These are phyloP conservation scores for Orcinus orca DNA, from an alignment of 2,113 vertebrate genomes.

Conservation along the genomic window DNA sequence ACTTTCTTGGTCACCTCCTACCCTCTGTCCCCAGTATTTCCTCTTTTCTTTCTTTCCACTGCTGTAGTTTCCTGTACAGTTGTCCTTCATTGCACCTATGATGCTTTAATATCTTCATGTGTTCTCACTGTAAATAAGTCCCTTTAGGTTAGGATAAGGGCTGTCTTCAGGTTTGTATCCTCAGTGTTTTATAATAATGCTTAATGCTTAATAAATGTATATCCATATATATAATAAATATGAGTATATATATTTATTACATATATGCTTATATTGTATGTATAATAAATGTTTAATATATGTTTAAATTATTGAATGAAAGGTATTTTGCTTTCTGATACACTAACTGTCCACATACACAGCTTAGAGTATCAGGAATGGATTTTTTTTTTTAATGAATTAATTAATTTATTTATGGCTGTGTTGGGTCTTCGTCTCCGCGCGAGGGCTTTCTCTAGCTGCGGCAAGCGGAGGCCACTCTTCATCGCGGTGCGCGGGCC, in stretches of 20 bases:
- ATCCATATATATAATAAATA: not conserved
- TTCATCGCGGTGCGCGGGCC: too few species aligned
- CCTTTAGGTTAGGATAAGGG: not conserved
- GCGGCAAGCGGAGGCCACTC: too few species aligned
- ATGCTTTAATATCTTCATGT: not conserved
- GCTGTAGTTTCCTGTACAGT: not conserved
- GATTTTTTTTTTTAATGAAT: not conserved
- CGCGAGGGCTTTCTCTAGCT: too few species aligned
- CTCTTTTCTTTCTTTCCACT: not conserved
- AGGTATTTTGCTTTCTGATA: not conserved
- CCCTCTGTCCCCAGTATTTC: not conserved
- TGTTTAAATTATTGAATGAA: slow-evolving; percentile 5
- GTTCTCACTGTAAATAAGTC: not conserved
- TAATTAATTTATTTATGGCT: too few species aligned
- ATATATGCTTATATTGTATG: not conserved
- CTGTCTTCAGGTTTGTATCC: not conserved
- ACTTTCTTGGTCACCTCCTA: not conserved
- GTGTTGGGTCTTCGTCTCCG: too few species aligned
- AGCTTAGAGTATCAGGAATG: not conserved
- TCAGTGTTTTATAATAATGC: not conserved
- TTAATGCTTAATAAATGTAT: not conserved
- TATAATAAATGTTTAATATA: not conserved
- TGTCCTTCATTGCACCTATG: not conserved
- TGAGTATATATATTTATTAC: not conserved
- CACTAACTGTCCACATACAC: not conserved